Conservation (phyloP, 2,113 vertebrate genomes). For the Lepus europaeus region DNA sequence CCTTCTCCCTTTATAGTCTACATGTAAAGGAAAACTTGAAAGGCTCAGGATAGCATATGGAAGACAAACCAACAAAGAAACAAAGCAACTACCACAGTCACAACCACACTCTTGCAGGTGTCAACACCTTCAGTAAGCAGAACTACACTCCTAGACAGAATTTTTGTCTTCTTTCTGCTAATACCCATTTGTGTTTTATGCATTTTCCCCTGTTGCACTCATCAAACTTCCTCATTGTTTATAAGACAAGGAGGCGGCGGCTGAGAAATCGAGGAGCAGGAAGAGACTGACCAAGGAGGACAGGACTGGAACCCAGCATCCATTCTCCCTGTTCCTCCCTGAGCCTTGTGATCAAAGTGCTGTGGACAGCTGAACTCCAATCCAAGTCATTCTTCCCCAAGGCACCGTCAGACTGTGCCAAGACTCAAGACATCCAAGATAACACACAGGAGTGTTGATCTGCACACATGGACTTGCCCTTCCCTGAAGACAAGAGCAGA, state of each 20-base stretch:
- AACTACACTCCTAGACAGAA: neutral
- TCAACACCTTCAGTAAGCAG: neutral
- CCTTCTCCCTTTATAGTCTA: neutral
- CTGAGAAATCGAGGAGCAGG: neutral
- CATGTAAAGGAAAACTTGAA: neutral
- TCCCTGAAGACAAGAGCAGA: neutral
- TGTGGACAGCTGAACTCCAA: neutral
- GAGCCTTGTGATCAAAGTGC: neutral
- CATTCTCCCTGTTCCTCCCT: neutral
- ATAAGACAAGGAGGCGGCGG: neutral
- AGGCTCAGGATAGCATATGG: neutral
- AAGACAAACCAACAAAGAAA: conserved; percentile 17
- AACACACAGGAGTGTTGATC: neutral
- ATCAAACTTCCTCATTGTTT: neutral
- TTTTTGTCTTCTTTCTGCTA: neutral
- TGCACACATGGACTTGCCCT: neutral
- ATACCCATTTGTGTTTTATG: neutral
- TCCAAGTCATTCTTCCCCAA: neutral
- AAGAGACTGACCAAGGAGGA: neutral
- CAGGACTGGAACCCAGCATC: neutral
- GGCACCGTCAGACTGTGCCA: neutral
- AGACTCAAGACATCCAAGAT: neutral
- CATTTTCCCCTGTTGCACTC: neutral
- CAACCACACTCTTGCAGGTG: neutral
- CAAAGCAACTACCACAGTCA: neutral